Base-by-base conservation (phyloP, 2,113 vertebrate species). In the Amazona vittata region DNA sequence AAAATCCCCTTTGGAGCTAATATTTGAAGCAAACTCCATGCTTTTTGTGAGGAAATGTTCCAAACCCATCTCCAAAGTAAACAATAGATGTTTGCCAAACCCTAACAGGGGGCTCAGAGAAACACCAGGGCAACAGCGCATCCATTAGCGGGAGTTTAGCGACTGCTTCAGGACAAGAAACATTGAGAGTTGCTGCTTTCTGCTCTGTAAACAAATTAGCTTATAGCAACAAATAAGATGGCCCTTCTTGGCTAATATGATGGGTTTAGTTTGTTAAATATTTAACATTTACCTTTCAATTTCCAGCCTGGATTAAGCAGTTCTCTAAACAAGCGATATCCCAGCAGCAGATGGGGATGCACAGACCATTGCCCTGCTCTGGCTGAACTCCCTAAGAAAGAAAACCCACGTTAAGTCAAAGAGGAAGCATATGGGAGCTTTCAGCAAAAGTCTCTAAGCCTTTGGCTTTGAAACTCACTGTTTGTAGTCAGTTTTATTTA, bases 71-170 rank as follows among this genome's bases (percentile, higher is more conserved):
- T 80, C 70, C 83, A 86, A 67, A 77, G 86, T 50, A 89, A 96
- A 94, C 92, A 95, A 77, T 59, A 89, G 83, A 94, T 93, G 62
- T 67, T 97, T 97, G 85, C 86, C 94, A 83, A 93, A 91, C 6
- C 53, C 69, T 87, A 96, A 92, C 84, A 71, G 26, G 18, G n/a
- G 46, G 39, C 78, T 64, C 29, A 6, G 13, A 57, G 52, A 96
- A 91, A 59, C n/a, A 59, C 17, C 81, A 70, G 75, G 28, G 24
- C 49, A 65, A 37, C 80, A 59, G 5, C 6, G 37, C 75, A 47
- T 8, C 95, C 75, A 75, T 89, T 95, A 92, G 82, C 87, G 44
- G 80, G 70, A 94, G 71, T 96, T 95, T 97, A 95, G 87, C 85
- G 2, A 79, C 93, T 83, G 86, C 91, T 97, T 84, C 78, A 91